These are phyloP conservation scores for Myrmophylax atrothorax DNA, from an alignment of 2,113 vertebrate genomes.

Conservation along the genomic window DNA sequence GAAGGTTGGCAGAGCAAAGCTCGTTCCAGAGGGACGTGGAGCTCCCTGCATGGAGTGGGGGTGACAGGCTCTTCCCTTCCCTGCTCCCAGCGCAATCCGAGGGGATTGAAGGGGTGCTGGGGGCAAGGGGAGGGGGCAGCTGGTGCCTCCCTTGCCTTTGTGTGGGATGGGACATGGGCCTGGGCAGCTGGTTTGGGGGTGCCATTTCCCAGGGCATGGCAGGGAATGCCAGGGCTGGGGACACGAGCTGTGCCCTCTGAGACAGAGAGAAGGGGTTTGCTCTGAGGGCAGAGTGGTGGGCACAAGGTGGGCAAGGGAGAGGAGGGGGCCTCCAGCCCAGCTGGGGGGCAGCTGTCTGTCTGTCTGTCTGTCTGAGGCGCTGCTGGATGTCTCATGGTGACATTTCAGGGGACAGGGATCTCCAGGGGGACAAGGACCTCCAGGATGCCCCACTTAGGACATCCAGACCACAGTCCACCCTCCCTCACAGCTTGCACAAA, in stretches of 20 bases:
- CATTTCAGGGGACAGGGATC: not conserved
- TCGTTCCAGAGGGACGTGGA: not conserved
- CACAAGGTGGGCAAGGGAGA: not conserved
- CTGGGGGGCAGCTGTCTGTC: not conserved
- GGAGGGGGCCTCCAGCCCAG: not conserved
- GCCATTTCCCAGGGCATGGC: not conserved
- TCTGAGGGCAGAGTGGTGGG: not conserved
- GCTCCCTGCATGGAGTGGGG: not conserved
- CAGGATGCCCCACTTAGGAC: not conserved
- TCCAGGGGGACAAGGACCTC: not conserved
- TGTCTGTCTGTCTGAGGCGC: not conserved
- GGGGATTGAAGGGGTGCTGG: not conserved
- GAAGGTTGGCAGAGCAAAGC: not conserved
- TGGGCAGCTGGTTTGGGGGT: not conserved
- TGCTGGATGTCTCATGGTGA: accelerated
- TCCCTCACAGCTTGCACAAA: accelerated
- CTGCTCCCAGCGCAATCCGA: not conserved
- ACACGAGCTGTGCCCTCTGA: not conserved
- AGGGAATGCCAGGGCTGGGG: not conserved
- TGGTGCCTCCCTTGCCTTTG: no score
- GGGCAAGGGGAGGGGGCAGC: not conserved
- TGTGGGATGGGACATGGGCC: not conserved
- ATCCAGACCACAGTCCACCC: accelerated
- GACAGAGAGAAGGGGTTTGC: not conserved
- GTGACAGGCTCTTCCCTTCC: not conserved